Conservation (phyloP, 2,797 vertebrate species). For the Vespertilio murinus region DNA sequence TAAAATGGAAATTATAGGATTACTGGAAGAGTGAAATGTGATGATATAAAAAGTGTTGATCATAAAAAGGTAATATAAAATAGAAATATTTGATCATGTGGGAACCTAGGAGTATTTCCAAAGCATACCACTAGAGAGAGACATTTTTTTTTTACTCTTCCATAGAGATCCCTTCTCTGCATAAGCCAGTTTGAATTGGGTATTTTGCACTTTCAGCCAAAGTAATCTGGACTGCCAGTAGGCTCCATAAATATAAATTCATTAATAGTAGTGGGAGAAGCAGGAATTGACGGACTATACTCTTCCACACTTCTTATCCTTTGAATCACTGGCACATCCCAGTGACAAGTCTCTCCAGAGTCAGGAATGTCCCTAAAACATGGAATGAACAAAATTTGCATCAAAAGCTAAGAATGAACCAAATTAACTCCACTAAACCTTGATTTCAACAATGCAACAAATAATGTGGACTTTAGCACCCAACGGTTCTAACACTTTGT, state of each 20-base stretch:
- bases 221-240: not conserved
- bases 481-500: not conserved
- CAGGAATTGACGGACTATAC: not conserved
- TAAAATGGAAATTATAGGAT: not conserved
- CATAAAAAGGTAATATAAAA: not conserved
- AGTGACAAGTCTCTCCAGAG: not conserved
- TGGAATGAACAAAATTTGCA: constrained; percentile 17
- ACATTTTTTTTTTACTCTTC: not conserved
- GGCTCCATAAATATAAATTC: not conserved
- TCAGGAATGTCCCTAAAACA: not conserved
- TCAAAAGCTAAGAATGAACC: not conserved
- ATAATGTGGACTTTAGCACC: not conserved
- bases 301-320: not conserved
- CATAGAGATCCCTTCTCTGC: not conserved
- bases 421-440: not conserved
- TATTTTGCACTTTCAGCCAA: not conserved
- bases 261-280: not conserved
- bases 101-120: not conserved
- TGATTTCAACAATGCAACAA: not conserved
- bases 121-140: not conserved
- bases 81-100: not conserved
- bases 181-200: not conserved
- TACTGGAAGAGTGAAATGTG: constrained; percentile 14
- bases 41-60: not conserved
- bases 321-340: not conserved